phyloP scores from a whole-genome alignment of 2,113 vertebrate genomes.

The Rhinolophus sinicus region DNA sequence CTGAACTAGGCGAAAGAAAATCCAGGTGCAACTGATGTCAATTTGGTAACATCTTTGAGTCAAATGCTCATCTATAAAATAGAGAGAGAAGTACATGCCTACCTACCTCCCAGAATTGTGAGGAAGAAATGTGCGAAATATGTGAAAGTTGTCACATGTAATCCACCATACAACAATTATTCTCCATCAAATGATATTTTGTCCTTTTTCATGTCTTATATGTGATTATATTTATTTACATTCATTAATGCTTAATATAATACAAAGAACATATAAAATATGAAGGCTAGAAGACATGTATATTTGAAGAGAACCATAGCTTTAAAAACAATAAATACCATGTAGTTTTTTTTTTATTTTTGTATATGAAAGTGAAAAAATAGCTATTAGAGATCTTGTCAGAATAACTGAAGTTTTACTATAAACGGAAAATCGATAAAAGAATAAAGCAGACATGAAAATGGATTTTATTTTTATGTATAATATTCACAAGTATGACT shows the following conservation, averaged over 20 bases:
- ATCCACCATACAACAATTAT: conserved; percentile 13
- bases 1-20: background rate
- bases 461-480: background rate
- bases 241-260: background rate
- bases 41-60: background rate
- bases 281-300: background rate
- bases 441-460: background rate
- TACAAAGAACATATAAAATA: background rate
- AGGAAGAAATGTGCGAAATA: background rate
- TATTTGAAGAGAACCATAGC: background rate
- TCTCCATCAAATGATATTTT: background rate
- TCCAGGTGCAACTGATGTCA: background rate
- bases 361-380: background rate
- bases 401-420: background rate
- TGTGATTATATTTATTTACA: background rate
- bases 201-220: background rate
- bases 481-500: background rate
- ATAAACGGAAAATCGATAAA: background rate
- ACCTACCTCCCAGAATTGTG: background rate
- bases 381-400: background rate
- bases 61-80: background rate
- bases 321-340: conserved; percentile 4
- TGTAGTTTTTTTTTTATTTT: background rate
- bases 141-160: background rate
- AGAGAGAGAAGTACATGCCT: background rate